A percentile compares a stretch with the other conserved stretches of the same genome.
phyloP scores from a whole-genome alignment of 2,113 vertebrate genomes.

The Arizona elegans region DNA sequence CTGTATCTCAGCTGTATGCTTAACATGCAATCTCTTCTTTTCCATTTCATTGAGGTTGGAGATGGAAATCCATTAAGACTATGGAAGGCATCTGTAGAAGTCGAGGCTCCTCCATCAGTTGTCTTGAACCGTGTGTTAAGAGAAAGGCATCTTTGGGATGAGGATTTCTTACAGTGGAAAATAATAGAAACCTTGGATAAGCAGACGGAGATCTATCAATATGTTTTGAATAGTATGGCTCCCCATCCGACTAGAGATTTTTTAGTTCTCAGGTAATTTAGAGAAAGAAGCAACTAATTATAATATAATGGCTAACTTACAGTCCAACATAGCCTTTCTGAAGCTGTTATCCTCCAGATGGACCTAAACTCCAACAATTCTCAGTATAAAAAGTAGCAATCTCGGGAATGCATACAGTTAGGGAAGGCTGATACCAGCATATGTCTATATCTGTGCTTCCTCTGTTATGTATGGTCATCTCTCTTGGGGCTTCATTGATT shows the following conservation, averaged over 20 bases:
- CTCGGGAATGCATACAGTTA: not conserved
- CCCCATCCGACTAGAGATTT: conserved; percentile 93
- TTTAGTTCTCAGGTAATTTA: conserved; percentile 84
- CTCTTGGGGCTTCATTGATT: conserved; percentile 8
- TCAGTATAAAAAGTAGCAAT: not conserved
- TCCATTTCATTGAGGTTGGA: conserved; percentile 77
- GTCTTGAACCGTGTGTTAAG: conserved; percentile 91
- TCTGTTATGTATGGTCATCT: not conserved
- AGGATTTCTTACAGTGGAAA: conserved; percentile 95
- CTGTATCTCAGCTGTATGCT: not conserved
- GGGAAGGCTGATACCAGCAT: not conserved
- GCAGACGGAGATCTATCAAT: conserved; percentile 93
- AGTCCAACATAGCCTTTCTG: not conserved
- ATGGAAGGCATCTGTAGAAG: conserved; percentile 91
- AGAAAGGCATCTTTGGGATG: conserved; percentile 95
- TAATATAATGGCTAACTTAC: not conserved
- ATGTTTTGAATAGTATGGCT: conserved; percentile 90
- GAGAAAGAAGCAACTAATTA: not conserved
- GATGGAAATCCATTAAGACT: conserved; percentile 87
- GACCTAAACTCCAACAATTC: not conserved
- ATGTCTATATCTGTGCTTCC: not conserved
- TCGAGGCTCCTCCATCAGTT: conserved; percentile 91
- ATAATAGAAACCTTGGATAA: conserved; percentile 88
- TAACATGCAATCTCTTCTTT: not conserved
- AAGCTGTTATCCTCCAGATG: not conserved